Evolutionary conservation across 1,140 invertebrate species (phyloP).

Genomic region (Triops cancriformis): DNA sequence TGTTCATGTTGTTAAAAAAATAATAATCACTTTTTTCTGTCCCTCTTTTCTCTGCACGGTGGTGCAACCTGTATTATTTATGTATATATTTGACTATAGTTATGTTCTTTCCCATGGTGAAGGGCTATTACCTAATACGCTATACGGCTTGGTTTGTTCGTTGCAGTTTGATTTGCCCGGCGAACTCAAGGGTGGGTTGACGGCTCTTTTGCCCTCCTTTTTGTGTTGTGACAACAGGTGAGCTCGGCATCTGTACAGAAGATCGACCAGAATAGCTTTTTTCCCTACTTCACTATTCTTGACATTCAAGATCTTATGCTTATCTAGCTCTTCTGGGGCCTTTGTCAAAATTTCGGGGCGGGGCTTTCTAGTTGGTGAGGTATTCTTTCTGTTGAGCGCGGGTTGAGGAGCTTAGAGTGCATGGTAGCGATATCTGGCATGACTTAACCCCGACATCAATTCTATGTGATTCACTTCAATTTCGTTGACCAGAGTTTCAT

Average conservation of each 20-base stretch:
- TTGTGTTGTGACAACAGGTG: slow-evolving; percentile 1
- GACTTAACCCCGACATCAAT: neutral
- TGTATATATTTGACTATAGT: neutral
- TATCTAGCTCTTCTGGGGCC: too few species aligned
- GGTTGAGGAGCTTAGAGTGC: neutral
- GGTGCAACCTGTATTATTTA: too few species aligned
- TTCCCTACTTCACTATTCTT: neutral
- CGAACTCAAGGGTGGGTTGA: neutral
- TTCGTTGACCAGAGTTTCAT: neutral
- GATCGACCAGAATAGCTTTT: neutral
- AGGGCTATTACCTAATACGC: slow-evolving; percentile 7
- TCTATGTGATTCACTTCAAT: neutral
- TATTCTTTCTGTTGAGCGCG: neutral
- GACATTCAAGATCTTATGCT: too few species aligned
- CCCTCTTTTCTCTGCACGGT: too few species aligned
- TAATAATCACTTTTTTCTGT: too few species aligned
- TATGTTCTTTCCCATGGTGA: neutral
- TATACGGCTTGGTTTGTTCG: slow-evolving; percentile 10
- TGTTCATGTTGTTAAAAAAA: neutral
- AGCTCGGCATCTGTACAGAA: neutral
- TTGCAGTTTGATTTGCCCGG: slow-evolving; percentile 4
- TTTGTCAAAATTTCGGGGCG: too few species aligned
- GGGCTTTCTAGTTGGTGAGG: neutral
- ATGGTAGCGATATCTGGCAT: neutral
- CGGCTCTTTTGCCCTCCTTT: neutral